phyloP scores from a whole-genome alignment of 2,797 vertebrate genomes.

The Gadopsis marmoratus region DNA sequence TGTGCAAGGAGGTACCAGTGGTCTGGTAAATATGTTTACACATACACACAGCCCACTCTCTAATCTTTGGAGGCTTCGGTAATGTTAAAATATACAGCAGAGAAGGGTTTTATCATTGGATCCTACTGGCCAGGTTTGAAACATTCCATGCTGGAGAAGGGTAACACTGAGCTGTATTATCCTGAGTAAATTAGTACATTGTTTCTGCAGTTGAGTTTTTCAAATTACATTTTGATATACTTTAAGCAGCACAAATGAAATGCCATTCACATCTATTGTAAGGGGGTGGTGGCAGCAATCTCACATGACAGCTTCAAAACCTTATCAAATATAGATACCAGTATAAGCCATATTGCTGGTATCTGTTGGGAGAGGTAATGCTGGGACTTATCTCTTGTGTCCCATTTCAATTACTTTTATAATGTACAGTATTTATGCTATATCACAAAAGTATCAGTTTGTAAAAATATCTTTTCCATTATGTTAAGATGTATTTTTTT shows the following conservation, averaged over 20 bases:
- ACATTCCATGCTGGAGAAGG: slow-evolving; percentile 12
- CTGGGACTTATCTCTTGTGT: not conserved
- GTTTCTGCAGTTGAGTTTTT: slow-evolving; percentile 2
- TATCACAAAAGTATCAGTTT: not conserved
- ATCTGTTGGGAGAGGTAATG: not conserved
- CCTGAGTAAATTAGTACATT: not conserved
- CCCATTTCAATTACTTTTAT: not conserved
- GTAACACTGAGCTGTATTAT: not conserved
- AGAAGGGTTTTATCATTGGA: slow-evolving; percentile 12
- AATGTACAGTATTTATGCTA: not conserved
- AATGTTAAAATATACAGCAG: slow-evolving; percentile 19
- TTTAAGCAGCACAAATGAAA: not conserved
- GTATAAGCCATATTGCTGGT: not conserved
- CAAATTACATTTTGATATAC: not conserved
- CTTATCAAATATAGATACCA: not conserved
- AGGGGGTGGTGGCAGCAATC: not conserved
- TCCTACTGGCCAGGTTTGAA: slow-evolving; percentile 2
- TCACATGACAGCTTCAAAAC: not conserved
- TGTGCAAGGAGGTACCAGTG: slow-evolving; percentile 61
- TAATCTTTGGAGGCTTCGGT: slow-evolving; percentile 6
- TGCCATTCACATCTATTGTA: not conserved
- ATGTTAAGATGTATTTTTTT: not conserved
- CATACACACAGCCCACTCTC: not conserved
- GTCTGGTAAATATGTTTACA: slow-evolving; percentile 54
- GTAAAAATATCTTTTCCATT: not conserved